These are phyloP conservation scores for Tinamus major DNA, from an alignment of 2,797 vertebrate species.

Conservation along the genomic window DNA sequence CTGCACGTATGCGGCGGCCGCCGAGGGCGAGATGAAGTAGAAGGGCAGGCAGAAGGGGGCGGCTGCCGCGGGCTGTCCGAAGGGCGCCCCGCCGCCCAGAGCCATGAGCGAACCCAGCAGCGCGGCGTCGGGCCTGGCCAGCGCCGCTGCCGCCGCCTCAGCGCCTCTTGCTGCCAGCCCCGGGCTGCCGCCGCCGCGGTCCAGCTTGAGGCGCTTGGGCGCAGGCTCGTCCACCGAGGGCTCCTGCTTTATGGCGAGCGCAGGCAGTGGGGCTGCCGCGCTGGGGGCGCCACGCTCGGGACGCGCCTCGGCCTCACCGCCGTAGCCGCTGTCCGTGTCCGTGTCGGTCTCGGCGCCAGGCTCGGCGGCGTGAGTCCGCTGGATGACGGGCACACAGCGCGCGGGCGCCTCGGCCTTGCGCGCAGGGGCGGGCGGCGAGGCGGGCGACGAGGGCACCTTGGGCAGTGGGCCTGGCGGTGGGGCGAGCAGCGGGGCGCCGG, in stretches of 20 bases:
- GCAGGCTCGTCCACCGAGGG: slow-evolving; percentile 84
- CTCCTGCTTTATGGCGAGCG: slow-evolving; percentile 90
- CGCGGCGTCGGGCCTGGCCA: slow-evolving; percentile 83
- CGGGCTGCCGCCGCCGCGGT: slow-evolving; percentile 75
- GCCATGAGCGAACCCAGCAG: slow-evolving; percentile 92
- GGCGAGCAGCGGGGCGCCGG: slow-evolving; percentile 80
- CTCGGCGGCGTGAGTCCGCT: slow-evolving; percentile 90
- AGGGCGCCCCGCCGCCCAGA: slow-evolving; percentile 81
- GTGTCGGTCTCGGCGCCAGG: slow-evolving; percentile 89
- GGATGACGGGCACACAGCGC: slow-evolving; percentile 96
- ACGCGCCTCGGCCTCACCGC: slow-evolving; percentile 89
- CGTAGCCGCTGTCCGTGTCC: slow-evolving; percentile 97
- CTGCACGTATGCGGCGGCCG: slow-evolving; percentile 91
- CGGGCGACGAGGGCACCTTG: slow-evolving; percentile 70
- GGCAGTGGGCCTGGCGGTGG: slow-evolving; percentile 76
- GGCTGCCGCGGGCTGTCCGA: slow-evolving; percentile 82
- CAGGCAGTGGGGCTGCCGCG: slow-evolving; percentile 57
- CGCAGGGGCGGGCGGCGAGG: slow-evolving; percentile 1
- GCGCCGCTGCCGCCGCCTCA: slow-evolving; percentile 47
- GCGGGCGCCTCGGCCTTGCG: slow-evolving; percentile 85
- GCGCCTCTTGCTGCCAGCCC: neutral
- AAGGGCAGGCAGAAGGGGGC: slow-evolving; percentile 94
- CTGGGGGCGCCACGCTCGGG: slow-evolving; percentile 64
- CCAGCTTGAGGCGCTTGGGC: slow-evolving; percentile 89
- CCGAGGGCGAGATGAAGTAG: slow-evolving; percentile 91